Evolutionary conservation across 30 jellyfish, hydroid and myxozoan species (phyloP).

Genomic region (Aurelia coerulea): DNA sequence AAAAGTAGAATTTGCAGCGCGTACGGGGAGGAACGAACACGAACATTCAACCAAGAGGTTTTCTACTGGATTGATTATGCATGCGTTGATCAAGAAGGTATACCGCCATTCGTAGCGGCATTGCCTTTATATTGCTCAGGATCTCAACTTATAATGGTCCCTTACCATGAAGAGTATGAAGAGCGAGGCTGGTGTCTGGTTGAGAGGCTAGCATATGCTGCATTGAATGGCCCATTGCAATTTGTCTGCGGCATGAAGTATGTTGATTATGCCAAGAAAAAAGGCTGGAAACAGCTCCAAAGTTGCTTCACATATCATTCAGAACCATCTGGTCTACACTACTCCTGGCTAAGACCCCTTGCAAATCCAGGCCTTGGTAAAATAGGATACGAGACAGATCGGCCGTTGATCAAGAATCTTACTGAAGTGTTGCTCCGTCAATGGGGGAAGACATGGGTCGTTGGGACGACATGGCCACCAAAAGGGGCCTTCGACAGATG

Average conservation of each 20-base stretch:
- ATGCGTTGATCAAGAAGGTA: conserved; percentile 42
- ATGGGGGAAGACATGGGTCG: conserved; percentile 58
- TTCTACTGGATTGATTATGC: conserved; percentile 63
- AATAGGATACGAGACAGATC: conserved; percentile 38
- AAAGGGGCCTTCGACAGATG: conserved; percentile 50
- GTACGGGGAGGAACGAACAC: conserved; percentile 47
- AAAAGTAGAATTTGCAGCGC: conserved; percentile 40
- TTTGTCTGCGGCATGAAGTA: conserved; percentile 64
- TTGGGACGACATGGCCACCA: conserved; percentile 63
- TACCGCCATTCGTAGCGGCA: conserved; percentile 64
- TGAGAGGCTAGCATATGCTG: conserved; percentile 76
- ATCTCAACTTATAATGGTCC: conserved; percentile 63
- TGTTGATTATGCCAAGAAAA: conserved; percentile 40
- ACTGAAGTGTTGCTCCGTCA: conserved; percentile 60
- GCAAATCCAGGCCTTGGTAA: conserved; percentile 56
- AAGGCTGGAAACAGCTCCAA: conserved; percentile 59
- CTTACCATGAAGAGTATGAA: conserved; percentile 64
- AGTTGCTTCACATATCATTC: conserved; percentile 48
- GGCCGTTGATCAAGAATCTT: conserved; percentile 43
- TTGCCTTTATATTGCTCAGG: conserved; percentile 70
- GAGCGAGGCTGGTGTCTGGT: conserved; percentile 76
- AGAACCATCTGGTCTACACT: conserved; percentile 45
- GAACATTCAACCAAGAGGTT: conserved; percentile 39
- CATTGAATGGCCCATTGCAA: conserved; percentile 60
- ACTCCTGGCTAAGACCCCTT: conserved; percentile 66